Conservation (phyloP, 2,888 invertebrate genomes). For the Cistogaster globosa region DNA sequence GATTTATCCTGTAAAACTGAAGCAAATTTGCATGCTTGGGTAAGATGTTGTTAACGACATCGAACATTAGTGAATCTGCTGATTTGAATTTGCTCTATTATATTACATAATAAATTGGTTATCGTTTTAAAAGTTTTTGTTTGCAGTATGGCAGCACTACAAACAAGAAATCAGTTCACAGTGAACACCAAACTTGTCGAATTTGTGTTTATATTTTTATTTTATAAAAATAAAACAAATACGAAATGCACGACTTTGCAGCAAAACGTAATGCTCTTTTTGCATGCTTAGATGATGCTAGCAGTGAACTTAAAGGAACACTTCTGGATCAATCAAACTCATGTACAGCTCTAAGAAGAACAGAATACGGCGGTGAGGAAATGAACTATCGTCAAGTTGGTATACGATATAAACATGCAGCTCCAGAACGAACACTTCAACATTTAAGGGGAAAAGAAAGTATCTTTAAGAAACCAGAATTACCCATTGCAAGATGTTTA, state of each 20-base stretch:
- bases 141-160: too few relatives aligned
- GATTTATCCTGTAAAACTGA: too few relatives aligned
- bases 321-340: slow-evolving; percentile 79
- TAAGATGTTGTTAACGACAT: too few relatives aligned
- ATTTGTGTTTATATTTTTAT: slow-evolving; percentile 15
- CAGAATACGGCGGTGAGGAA: slow-evolving; percentile 76
- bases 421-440: slow-evolving; percentile 73
- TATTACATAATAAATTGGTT: too few relatives aligned
- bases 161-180: neutral
- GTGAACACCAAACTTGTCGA: neutral
- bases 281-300: slow-evolving; percentile 87
- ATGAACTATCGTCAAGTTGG: slow-evolving; percentile 72
- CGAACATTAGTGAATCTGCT: too few relatives aligned
- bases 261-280: slow-evolving; percentile 88
- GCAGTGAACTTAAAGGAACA: slow-evolving; percentile 84
- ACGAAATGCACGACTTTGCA: slow-evolving; percentile 82
- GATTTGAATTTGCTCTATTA: too few relatives aligned
- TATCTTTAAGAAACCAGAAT: slow-evolving; percentile 90
- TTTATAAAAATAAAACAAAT: slow-evolving; percentile 1
- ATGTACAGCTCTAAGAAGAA: slow-evolving; percentile 81
- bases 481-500: slow-evolving; percentile 86
- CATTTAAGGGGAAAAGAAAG: slow-evolving; percentile 86
- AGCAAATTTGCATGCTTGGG: too few relatives aligned
- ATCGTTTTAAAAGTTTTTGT: too few relatives aligned
- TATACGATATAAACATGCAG: slow-evolving; percentile 60